Conservation (phyloP, 2,797 vertebrate genomes). For the Champsocephalus esox region DNA sequence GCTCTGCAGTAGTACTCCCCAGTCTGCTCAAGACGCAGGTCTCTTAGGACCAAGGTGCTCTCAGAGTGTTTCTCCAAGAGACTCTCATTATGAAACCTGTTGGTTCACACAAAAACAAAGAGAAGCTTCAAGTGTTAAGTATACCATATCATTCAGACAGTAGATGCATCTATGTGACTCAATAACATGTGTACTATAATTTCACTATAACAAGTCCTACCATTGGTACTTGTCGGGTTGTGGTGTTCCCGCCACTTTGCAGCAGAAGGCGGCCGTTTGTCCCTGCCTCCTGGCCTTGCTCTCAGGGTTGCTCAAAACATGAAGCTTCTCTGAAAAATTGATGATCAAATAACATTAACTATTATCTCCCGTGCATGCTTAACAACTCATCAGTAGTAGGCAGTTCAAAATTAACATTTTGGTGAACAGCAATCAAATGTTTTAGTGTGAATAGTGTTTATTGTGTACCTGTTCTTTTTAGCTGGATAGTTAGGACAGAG, state of each 20-base stretch:
- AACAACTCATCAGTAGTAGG: background rate
- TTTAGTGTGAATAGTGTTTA: constrained; percentile 60
- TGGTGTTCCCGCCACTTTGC: constrained; percentile 89
- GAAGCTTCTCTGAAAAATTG: constrained; percentile 88
- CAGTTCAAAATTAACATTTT: background rate
- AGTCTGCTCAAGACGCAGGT: constrained; percentile 85
- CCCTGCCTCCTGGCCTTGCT: constrained; percentile 90
- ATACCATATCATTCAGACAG: background rate
- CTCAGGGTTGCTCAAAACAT: constrained; percentile 88
- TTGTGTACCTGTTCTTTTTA: constrained; percentile 90
- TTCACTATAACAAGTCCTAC: constrained; percentile 78
- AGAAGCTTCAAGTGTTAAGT: background rate
- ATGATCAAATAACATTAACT: constrained; percentile 11
- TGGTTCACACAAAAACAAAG: constrained; percentile 26
- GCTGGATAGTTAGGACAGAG: constrained; percentile 87
- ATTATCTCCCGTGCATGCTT: background rate
- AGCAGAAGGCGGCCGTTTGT: constrained; percentile 92
- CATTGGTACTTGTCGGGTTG: constrained; percentile 91
- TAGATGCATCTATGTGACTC: background rate
- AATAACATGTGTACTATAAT: background rate
- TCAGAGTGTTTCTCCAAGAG: constrained; percentile 88
- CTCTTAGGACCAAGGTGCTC: constrained; percentile 90
- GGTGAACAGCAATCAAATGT: background rate
- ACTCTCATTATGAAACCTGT: constrained; percentile 94
- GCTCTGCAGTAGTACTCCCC: constrained; percentile 96